A percentile compares a stretch with the other conserved stretches of the same genome.
Evolutionary conservation across 2,888 invertebrate species (phyloP).

Genomic region (Elmis aenea): DNA sequence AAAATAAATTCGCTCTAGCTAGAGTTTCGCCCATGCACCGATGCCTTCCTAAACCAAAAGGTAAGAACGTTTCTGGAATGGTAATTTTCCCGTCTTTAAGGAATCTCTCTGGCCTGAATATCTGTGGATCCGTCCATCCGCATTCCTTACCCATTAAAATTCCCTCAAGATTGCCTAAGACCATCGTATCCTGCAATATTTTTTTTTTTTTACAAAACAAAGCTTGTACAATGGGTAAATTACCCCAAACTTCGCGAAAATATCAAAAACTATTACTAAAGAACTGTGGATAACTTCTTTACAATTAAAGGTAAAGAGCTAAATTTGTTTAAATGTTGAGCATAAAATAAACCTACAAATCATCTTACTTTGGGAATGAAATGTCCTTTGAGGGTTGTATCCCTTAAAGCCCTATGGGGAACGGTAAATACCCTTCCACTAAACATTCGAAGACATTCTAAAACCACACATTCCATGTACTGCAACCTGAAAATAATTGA

Average conservation of each 20-base stretch:
- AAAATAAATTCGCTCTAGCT: constrained; percentile 72
- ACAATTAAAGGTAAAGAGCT: constrained; percentile 1
- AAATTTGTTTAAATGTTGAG: background rate
- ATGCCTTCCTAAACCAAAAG: constrained; percentile 74
- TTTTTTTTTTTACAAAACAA: no score
- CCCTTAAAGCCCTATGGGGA: constrained; percentile 70
- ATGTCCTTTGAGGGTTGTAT: constrained; percentile 68
- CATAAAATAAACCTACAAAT: background rate
- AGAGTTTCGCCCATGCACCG: constrained; percentile 79
- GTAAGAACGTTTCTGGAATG: constrained; percentile 62
- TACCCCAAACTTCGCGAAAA: no score
- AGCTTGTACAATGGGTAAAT: no score
- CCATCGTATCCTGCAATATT: constrained; percentile 71
- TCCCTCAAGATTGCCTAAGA: constrained; percentile 69
- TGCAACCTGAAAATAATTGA: constrained; percentile 59
- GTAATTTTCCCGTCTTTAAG: constrained; percentile 57
- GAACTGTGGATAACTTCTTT: background rate
- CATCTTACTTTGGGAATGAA: constrained; percentile 67
- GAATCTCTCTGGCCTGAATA: constrained; percentile 73
- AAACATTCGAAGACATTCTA: constrained; percentile 75
- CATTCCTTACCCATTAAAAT: constrained; percentile 62
- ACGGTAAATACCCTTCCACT: constrained; percentile 74
- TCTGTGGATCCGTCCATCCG: constrained; percentile 63
- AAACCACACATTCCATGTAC: constrained; percentile 71
- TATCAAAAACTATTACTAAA: no score